Evolutionary conservation across 1,140 invertebrate species (phyloP).

Genomic region (Pseudomyrmex concolor): DNA sequence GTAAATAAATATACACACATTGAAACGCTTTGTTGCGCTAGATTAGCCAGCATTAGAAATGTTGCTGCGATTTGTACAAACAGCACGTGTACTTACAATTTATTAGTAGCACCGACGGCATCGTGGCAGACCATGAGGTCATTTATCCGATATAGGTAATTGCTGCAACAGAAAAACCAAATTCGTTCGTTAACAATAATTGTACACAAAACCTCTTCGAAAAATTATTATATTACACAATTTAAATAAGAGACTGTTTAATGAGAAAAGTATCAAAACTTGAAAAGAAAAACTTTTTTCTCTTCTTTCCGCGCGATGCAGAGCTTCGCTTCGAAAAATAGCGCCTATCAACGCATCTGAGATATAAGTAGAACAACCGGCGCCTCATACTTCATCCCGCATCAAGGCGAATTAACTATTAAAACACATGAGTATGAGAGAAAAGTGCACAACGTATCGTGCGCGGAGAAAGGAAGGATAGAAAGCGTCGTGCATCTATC

Average conservation of each 20-base stretch:
- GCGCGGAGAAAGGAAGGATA: conserved; percentile 64
- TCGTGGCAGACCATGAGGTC: conserved; percentile 74
- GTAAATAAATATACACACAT: conserved; percentile 12
- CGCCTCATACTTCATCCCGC: conserved; percentile 38
- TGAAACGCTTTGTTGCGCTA: background rate
- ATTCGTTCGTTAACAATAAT: background rate
- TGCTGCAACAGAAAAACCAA: conserved; percentile 63
- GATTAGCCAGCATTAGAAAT: too few species aligned
- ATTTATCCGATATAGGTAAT: conserved; percentile 60
- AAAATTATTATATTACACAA: background rate
- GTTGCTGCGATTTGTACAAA: too few species aligned
- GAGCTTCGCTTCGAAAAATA: conserved; percentile 8
- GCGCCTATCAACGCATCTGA: conserved; percentile 17
- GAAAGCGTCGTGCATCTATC: conserved; percentile 66
- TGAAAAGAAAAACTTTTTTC: background rate
- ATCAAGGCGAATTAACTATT: conserved; percentile 43
- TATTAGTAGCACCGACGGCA: conserved; percentile 65
- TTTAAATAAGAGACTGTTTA: background rate
- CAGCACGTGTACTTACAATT: conserved; percentile 69
- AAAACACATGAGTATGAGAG: conserved; percentile 37
- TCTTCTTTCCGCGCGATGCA: background rate
- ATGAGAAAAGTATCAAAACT: background rate
- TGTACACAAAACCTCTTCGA: background rate
- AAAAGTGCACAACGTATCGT: conserved; percentile 56
- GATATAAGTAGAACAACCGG: conserved; percentile 33